Evolutionary conservation across 2,888 invertebrate species (phyloP).

Genomic region (Nipponacmea schrenckii): DNA sequence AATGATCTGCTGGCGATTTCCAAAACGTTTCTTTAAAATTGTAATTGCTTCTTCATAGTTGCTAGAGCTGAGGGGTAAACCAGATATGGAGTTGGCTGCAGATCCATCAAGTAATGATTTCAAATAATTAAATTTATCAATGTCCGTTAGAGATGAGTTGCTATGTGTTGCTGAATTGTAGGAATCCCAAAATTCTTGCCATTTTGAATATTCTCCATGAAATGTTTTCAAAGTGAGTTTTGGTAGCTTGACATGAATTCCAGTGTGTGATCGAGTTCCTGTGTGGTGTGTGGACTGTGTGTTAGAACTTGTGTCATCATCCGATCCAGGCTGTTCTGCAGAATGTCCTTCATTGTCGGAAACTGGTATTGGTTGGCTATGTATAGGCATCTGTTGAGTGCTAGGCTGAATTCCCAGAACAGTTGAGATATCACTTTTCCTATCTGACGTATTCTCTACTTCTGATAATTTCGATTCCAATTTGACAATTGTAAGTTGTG

Average conservation of each 20-base stretch:
- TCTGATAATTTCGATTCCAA: background rate
- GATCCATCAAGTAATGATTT: too few species aligned
- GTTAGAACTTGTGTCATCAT: background rate
- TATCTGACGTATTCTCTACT: background rate
- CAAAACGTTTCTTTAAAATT: too few species aligned
- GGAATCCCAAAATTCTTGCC: background rate
- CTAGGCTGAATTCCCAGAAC: background rate
- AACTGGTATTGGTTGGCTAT: background rate
- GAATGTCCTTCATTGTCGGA: background rate
- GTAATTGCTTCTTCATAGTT: too few species aligned
- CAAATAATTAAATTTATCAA: too few species aligned
- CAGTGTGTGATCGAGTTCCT: background rate
- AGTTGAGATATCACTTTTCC: background rate
- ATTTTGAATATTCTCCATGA: background rate
- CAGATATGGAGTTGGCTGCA: too few species aligned
- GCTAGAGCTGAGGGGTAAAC: too few species aligned
- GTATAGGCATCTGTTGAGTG: background rate
- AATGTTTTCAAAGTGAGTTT: background rate
- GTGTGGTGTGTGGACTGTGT: too few species aligned
- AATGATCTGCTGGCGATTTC: too few species aligned
- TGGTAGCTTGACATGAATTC: background rate
- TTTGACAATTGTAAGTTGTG: background rate
- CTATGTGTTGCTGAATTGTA: background rate
- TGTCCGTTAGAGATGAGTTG: background rate
- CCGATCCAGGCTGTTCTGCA: background rate